Conservation (phyloP, 2,797 vertebrate species). For the Atherinosoma microstoma region DNA sequence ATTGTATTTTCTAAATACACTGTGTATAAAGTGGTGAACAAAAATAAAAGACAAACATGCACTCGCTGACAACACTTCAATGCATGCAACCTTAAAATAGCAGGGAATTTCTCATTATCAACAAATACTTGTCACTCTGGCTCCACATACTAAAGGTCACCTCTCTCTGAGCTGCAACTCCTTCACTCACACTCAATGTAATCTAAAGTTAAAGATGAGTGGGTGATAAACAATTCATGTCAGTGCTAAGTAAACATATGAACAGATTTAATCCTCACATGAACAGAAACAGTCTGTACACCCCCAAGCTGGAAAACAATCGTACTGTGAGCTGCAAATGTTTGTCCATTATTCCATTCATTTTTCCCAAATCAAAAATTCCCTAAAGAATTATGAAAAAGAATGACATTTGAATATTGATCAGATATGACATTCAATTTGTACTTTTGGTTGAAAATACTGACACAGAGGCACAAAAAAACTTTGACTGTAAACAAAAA, state of each 20-base stretch:
- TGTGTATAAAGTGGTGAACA: background rate
- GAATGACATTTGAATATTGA: no score
- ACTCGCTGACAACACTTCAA: background rate
- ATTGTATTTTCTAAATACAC: background rate
- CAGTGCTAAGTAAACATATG: background rate
- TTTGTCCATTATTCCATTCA: no score
- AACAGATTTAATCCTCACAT: background rate
- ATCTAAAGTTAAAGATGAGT: slow-evolving; percentile 32
- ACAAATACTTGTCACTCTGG: slow-evolving; percentile 59
- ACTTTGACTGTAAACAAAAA: no score
- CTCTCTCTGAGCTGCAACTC: slow-evolving; percentile 35
- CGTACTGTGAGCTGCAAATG: no score
- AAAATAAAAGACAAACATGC: background rate
- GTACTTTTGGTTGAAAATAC: no score
- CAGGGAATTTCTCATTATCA: slow-evolving; percentile 75
- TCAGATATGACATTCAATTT: no score
- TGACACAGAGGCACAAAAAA: no score
- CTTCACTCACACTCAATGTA: slow-evolving; percentile 39
- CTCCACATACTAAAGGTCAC: slow-evolving; percentile 53
- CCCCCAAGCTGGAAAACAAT: background rate
- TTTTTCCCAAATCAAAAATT: no score
- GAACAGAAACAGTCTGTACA: background rate
- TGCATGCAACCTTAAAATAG: slow-evolving; percentile 60
- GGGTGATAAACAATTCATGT: background rate
- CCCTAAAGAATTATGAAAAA: no score